A percentile compares a stretch with the other conserved stretches of the same genome.
These are phyloP conservation scores for Nebria salina DNA, from an alignment of 2,888 invertebrate species.

Conservation along the genomic window DNA sequence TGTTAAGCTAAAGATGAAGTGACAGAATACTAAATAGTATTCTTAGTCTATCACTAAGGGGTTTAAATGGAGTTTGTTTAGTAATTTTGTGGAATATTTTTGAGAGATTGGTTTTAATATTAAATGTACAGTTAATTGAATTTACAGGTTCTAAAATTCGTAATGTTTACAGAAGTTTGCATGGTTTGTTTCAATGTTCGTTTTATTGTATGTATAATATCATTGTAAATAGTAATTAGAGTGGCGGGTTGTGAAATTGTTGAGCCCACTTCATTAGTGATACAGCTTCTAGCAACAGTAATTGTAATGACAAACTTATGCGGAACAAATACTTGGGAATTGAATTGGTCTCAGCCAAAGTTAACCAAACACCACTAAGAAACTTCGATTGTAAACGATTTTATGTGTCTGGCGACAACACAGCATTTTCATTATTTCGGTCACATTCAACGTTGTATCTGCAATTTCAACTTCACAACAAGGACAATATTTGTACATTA, in stretches of 20 bases:
- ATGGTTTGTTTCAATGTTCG: constrained; percentile 20
- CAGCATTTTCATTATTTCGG: neutral
- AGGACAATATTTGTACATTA: neutral
- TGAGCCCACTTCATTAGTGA: constrained; percentile 45
- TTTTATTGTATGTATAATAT: constrained; percentile 38
- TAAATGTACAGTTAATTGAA: neutral
- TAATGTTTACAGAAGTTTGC: constrained; percentile 11
- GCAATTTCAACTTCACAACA: neutral
- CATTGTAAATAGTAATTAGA: constrained; percentile 43
- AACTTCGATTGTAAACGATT: constrained; percentile 19
- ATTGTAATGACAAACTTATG: constrained; percentile 44
- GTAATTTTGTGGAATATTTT: too few relatives aligned
- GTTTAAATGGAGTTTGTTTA: too few relatives aligned
- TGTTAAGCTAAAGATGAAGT: too few relatives aligned
- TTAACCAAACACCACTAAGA: neutral
- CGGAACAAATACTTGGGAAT: constrained; percentile 33
- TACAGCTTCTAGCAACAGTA: constrained; percentile 32
- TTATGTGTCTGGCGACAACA: neutral
- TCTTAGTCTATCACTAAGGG: too few relatives aligned
- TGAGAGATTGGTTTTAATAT: neutral
- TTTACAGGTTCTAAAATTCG: neutral
- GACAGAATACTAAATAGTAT: too few relatives aligned
- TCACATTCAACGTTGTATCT: neutral
- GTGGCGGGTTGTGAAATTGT: constrained; percentile 31
- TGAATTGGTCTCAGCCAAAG: constrained; percentile 17